Percentiles rank a stretch among this genome's conserved stretches.
Conservation (phyloP, 1,140 invertebrate species). For the Pseudomyrmex concolor region DNA sequence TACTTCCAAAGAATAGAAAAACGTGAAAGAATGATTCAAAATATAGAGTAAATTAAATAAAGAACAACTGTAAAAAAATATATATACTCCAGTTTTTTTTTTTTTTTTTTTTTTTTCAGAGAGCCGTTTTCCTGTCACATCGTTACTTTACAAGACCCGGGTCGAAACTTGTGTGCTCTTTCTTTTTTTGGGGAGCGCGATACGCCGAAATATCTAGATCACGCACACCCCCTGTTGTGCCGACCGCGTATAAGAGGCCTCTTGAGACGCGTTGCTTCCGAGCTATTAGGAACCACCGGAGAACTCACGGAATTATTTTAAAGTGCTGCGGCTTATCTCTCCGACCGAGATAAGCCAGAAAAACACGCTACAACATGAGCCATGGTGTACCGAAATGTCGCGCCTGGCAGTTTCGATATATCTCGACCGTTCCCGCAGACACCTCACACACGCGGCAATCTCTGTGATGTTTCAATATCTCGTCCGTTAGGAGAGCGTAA, state of each 20-base stretch:
- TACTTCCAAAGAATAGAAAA: not conserved
- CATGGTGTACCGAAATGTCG: constrained; percentile 40
- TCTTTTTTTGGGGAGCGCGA: constrained; percentile 33
- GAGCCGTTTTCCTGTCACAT: constrained; percentile 47
- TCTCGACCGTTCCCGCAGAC: constrained; percentile 25
- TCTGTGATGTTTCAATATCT: constrained; percentile 39
- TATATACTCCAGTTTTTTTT: too few species aligned
- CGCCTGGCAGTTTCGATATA: constrained; percentile 58
- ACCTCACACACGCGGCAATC: not conserved
- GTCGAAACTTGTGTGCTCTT: constrained; percentile 23
- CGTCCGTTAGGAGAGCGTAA: not conserved
- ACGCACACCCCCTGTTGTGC: constrained; percentile 32
- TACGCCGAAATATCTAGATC: constrained; percentile 47
- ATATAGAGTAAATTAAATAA: constrained; percentile 2
- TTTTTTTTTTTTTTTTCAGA: not conserved
- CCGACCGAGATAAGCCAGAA: not conserved
- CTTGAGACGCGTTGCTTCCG: constrained; percentile 59
- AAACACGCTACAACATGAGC: constrained; percentile 14
- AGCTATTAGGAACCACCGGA: constrained; percentile 58
- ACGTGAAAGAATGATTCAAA: constrained; percentile 9
- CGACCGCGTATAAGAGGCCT: constrained; percentile 47
- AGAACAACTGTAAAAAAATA: too few species aligned
- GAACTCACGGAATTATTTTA: constrained; percentile 63
- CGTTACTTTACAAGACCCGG: constrained; percentile 57
- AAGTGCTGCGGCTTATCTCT: constrained; percentile 35